Conservation (phyloP, 2,888 invertebrate genomes). For the Colletes collaris region DNA sequence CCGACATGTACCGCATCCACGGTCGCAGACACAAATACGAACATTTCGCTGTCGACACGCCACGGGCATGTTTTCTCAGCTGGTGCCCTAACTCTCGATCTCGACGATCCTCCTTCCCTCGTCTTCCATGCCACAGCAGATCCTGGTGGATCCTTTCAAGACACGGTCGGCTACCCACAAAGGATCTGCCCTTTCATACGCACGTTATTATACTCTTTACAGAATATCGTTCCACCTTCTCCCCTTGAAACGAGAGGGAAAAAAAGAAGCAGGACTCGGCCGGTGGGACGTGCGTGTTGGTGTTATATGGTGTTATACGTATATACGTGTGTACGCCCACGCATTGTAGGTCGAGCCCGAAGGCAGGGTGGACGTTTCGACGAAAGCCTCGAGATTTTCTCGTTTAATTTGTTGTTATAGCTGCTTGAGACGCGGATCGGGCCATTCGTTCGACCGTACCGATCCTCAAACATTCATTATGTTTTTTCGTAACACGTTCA, state of each 20-base stretch:
- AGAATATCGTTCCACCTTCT: conserved; percentile 79
- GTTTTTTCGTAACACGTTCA: conserved; percentile 79
- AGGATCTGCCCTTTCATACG: conserved; percentile 76
- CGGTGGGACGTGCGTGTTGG: conserved; percentile 38
- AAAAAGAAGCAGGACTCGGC: conserved; percentile 42
- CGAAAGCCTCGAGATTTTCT: conserved; percentile 71
- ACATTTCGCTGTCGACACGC: conserved; percentile 72
- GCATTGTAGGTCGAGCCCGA: conserved; percentile 53
- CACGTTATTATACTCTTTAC: conserved; percentile 82
- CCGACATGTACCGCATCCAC: conserved; percentile 36
- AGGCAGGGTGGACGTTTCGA: conserved; percentile 61
- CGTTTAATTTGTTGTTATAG: conserved; percentile 82
- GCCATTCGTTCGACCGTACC: conserved; percentile 68
- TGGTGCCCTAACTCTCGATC: conserved; percentile 78
- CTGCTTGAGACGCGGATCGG: conserved; percentile 76
- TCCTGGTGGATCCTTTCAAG: conserved; percentile 78
- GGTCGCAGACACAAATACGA: conserved; percentile 53
- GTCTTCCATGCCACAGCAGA: conserved; percentile 54
- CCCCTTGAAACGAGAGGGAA: conserved; percentile 29
- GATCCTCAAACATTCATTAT: conserved; percentile 82
- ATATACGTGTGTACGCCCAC: conserved; percentile 53
- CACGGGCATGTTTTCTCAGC: conserved; percentile 81
- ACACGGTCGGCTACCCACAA: conserved; percentile 82
- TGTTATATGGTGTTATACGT: conserved; percentile 43
- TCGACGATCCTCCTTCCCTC: conserved; percentile 42